These are phyloP conservation scores for Apocheima hispidaria DNA, from an alignment of 2,888 invertebrate species.

Conservation along the genomic window DNA sequence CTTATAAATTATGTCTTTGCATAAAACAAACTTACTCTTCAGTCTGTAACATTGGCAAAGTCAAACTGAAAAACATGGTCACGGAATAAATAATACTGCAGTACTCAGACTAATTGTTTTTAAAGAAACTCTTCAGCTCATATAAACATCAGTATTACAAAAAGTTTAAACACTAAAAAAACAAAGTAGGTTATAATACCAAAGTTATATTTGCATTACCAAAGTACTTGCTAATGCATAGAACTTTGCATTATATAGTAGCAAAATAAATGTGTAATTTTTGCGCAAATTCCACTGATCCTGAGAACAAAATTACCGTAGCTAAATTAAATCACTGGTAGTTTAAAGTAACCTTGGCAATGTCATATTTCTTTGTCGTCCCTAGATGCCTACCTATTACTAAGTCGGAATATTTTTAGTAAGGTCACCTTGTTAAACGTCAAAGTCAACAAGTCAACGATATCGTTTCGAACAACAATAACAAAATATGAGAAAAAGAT, in stretches of 20 bases:
- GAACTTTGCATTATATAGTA: not conserved
- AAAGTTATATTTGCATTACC: not conserved
- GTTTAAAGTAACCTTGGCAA: slow-evolving; percentile 3
- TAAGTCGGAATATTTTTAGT: not conserved
- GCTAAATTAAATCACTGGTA: not conserved
- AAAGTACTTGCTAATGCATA: not conserved
- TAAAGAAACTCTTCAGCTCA: too few species aligned
- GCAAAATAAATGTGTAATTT: not conserved
- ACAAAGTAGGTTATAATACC: too few species aligned
- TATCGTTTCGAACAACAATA: not conserved
- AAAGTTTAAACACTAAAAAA: too few species aligned
- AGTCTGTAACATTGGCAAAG: too few species aligned
- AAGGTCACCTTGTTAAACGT: slow-evolving; percentile 1
- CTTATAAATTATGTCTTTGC: too few species aligned
- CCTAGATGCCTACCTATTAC: not conserved
- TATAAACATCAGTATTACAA: too few species aligned
- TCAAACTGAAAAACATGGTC: too few species aligned
- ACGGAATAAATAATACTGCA: too few species aligned
- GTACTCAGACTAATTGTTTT: too few species aligned
- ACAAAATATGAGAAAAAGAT: not conserved
- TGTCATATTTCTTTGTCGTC: slow-evolving; percentile 6
- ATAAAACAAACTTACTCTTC: too few species aligned
- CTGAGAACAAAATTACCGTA: not conserved
- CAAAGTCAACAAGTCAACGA: not conserved
- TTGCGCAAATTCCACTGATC: slow-evolving; percentile 1